These are phyloP conservation scores for Trichogramma evanescens DNA, from an alignment of 2,888 invertebrate species.

Conservation along the genomic window DNA sequence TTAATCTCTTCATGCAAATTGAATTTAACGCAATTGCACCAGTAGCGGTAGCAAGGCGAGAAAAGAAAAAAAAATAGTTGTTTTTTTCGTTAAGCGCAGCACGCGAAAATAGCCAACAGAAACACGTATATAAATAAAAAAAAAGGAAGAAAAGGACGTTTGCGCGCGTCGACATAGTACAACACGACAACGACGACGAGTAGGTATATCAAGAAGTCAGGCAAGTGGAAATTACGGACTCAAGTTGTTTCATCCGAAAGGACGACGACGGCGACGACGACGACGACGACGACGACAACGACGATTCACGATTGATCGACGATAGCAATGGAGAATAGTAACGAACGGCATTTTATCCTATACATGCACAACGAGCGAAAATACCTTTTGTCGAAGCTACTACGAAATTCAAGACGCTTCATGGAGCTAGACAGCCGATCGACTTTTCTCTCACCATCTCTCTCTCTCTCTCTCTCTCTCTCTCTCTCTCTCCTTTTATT, in stretches of 20 bases:
- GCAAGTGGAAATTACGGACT: conserved; percentile 21
- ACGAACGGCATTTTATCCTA: conserved; percentile 11
- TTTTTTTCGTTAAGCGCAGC: not conserved
- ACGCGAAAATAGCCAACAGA: not conserved
- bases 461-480: too few relatives aligned
- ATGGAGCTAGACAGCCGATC: too few relatives aligned
- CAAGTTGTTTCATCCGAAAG: conserved; percentile 19
- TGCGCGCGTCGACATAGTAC: not conserved
- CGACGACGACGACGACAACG: too few relatives aligned
- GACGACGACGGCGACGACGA: conserved; percentile 1
- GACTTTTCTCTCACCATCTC: too few relatives aligned
- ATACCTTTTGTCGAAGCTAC: too few relatives aligned
- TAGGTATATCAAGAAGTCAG: conserved; percentile 9
- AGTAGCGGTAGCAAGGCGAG: too few relatives aligned
- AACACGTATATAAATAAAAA: conserved; percentile 9
- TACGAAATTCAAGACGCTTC: too few relatives aligned
- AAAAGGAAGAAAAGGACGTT: not conserved
- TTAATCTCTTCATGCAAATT: too few relatives aligned
- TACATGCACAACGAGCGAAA: not conserved
- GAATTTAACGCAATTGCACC: too few relatives aligned
- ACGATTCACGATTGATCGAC: too few relatives aligned
- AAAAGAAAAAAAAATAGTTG: too few relatives aligned
- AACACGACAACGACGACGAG: not conserved
- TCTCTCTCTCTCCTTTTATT: too few relatives aligned
- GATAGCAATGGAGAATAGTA: conserved; percentile 14